These are phyloP conservation scores for Microtus richardsoni DNA, from an alignment of 2,113 vertebrate species.

Conservation along the genomic window DNA sequence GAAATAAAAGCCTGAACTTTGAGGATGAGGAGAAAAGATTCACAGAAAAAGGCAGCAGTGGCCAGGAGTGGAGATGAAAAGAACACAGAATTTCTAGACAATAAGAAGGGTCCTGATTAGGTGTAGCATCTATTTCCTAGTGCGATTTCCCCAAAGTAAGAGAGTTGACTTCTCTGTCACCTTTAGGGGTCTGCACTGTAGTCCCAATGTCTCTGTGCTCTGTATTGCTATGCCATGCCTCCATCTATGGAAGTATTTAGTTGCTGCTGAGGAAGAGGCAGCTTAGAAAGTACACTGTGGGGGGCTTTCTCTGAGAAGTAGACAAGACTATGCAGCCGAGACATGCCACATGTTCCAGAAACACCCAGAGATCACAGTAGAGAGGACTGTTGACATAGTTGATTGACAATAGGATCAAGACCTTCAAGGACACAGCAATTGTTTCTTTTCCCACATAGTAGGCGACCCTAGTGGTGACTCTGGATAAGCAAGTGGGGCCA, in stretches of 20 bases:
- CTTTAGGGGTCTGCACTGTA: neutral
- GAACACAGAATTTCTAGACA: neutral
- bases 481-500: neutral
- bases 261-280: neutral
- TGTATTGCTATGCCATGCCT: neutral
- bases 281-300: neutral
- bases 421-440: neutral
- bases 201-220: neutral
- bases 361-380: neutral
- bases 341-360: neutral
- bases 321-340: neutral
- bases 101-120: neutral
- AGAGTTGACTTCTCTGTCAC: neutral
- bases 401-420: neutral
- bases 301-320: slow-evolving; percentile 8
- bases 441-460: neutral
- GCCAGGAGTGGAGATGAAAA: neutral
- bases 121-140: neutral
- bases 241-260: neutral
- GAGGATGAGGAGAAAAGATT: neutral
- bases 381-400: neutral
- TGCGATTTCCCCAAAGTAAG: neutral
- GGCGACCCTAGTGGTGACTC: neutral
- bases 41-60: neutral
- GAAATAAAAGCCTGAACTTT: neutral